phyloP scores from a whole-genome alignment of 2,888 invertebrate genomes.

The Sisyra terminalis region DNA sequence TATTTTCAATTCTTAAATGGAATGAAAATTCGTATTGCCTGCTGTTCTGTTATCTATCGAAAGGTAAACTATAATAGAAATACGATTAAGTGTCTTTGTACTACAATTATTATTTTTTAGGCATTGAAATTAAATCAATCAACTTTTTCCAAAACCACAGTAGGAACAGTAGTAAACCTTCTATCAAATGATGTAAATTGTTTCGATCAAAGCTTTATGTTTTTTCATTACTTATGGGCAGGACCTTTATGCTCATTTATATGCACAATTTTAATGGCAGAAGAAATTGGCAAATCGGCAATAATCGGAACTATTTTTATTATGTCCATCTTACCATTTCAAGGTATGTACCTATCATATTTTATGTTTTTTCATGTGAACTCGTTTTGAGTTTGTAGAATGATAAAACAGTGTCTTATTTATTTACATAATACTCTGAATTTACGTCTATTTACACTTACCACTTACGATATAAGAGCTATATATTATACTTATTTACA shows the following conservation, averaged over 20 bases:
- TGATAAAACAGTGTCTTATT: too few species aligned
- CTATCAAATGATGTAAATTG: constrained; percentile 64
- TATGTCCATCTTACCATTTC: constrained; percentile 29
- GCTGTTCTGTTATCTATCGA: constrained; percentile 68
- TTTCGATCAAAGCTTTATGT: constrained; percentile 51
- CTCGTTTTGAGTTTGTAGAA: constrained; percentile 25
- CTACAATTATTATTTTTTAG: too few species aligned
- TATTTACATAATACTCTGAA: too few species aligned
- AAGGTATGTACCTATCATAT: constrained; percentile 18
- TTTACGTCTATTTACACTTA: too few species aligned
- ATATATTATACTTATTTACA: background rate
- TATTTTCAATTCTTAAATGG: constrained; percentile 66
- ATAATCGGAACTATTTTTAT: constrained; percentile 33
- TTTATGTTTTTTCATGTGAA: constrained; percentile 6
- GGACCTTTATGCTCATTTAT: constrained; percentile 54
- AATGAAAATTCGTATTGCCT: constrained; percentile 67
- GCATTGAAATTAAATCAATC: background rate
- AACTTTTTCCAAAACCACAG: constrained; percentile 10
- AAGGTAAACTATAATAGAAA: too few species aligned
- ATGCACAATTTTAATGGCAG: constrained; percentile 31
- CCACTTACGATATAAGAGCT: constrained; percentile 10
- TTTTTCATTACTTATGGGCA: constrained; percentile 58
- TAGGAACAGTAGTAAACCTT: constrained; percentile 36
- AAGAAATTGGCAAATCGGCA: constrained; percentile 34
- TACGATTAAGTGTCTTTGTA: too few species aligned